These are phyloP conservation scores for Steinernema feltiae DNA, from an alignment of 1,140 invertebrate genomes.

Conservation along the genomic window DNA sequence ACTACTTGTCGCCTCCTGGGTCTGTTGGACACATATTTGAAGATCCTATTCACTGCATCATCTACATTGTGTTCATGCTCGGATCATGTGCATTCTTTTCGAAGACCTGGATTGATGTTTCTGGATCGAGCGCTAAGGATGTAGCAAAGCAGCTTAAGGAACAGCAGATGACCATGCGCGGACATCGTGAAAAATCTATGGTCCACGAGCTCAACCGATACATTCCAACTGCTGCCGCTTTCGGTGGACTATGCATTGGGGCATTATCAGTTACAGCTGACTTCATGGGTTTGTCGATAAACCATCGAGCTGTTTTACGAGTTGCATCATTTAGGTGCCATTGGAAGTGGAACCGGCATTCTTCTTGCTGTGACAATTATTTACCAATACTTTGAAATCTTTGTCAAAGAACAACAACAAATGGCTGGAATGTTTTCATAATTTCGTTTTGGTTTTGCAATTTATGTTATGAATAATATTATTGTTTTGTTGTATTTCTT, in stretches of 20 bases:
- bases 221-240: constrained; percentile 95
- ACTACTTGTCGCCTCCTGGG: constrained; percentile 96
- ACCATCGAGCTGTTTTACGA: constrained; percentile 28
- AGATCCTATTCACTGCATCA: constrained; percentile 89
- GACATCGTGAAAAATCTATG: constrained; percentile 97
- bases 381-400: constrained; percentile 99
- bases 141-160: constrained; percentile 98
- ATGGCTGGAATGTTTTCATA: constrained; percentile 65
- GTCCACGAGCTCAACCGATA: constrained; percentile 98
- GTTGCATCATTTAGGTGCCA: constrained; percentile 68
- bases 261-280: constrained; percentile 93
- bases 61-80: constrained; percentile 98
- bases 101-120: constrained; percentile 99
- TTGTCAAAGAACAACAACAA: constrained; percentile 98
- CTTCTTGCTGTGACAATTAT: constrained; percentile 95
- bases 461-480: too few species aligned
- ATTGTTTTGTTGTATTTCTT: too few species aligned
- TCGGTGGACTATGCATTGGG: constrained; percentile 93
- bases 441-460: constrained; percentile 61
- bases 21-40: constrained; percentile 86
- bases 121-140: constrained; percentile 97
- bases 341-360: constrained; percentile 97
- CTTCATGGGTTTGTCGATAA: constrained; percentile 70
- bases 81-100: constrained; percentile 99
- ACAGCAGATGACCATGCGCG: constrained; percentile 99